Evolutionary conservation across 2,888 invertebrate species (phyloP).

Genomic region (Standfussiana lucernea): DNA sequence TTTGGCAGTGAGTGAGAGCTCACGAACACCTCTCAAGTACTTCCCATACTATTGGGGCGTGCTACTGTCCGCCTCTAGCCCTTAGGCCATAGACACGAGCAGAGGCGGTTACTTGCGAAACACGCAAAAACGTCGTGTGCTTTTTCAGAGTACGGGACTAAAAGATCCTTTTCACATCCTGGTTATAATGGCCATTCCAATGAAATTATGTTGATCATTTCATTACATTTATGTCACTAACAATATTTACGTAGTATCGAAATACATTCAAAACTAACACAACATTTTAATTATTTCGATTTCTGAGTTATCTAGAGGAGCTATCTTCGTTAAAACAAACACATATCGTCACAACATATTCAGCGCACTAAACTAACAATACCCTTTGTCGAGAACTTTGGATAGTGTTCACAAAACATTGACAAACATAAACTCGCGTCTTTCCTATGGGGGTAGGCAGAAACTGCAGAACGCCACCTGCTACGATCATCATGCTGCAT

Average conservation of each 20-base stretch:
- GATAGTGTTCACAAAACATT: neutral
- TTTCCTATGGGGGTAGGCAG: neutral
- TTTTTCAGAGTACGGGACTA: neutral
- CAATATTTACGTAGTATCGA: no score
- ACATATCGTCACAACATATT: neutral
- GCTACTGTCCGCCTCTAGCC: neutral
- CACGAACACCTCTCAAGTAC: constrained; percentile 5
- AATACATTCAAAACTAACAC: no score
- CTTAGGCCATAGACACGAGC: neutral
- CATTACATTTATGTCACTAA: no score
- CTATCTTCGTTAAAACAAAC: neutral
- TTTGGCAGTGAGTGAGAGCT: neutral
- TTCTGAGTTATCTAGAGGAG: neutral
- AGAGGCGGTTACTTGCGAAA: neutral
- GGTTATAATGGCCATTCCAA: neutral
- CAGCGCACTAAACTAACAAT: neutral
- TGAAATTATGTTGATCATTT: neutral
- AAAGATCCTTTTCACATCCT: neutral
- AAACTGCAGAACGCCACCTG: neutral
- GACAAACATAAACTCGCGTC: neutral
- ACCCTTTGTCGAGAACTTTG: neutral
- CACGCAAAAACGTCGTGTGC: neutral
- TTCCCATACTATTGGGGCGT: neutral
- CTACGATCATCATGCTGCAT: neutral
- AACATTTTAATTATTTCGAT: neutral